A percentile compares a stretch with the other conserved stretches of the same genome.
Evolutionary conservation across 1,140 invertebrate species (phyloP).

Genomic region (Papilio aristodemus): DNA sequence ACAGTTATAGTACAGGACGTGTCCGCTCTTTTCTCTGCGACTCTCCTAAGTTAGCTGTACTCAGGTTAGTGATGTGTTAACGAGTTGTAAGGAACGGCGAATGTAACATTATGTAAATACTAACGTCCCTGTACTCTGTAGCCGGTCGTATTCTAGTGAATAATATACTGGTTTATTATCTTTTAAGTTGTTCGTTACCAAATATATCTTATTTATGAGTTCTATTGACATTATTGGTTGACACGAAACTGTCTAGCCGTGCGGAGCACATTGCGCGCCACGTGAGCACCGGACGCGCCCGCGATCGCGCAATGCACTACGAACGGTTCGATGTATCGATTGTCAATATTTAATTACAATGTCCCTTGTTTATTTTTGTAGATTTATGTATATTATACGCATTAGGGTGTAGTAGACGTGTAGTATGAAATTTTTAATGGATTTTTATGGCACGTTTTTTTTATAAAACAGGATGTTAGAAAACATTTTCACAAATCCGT

Average conservation of each 20-base stretch:
- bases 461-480: slow-evolving; percentile 22
- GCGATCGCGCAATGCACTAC: slow-evolving; percentile 17
- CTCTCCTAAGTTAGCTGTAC: slow-evolving; percentile 61
- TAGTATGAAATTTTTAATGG: slow-evolving; percentile 37
- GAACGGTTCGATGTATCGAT: slow-evolving; percentile 36
- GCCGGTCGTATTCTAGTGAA: slow-evolving; percentile 52
- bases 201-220: slow-evolving; percentile 78
- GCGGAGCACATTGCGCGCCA: slow-evolving; percentile 26
- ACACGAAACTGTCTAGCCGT: slow-evolving; percentile 38
- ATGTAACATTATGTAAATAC: slow-evolving; percentile 73
- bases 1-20: slow-evolving; percentile 38
- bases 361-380: slow-evolving; percentile 58
- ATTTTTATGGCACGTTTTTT: slow-evolving; percentile 33
- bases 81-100: slow-evolving; percentile 52
- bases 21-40: slow-evolving; percentile 45
- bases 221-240: slow-evolving; percentile 50
- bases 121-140: slow-evolving; percentile 59
- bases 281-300: neutral
- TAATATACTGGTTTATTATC: slow-evolving; percentile 60
- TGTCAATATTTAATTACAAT: slow-evolving; percentile 43
- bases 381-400: slow-evolving; percentile 55
- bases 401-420: slow-evolving; percentile 52
- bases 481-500: slow-evolving; percentile 7
- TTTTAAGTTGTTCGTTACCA: slow-evolving; percentile 79
- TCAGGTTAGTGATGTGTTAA: slow-evolving; percentile 65